Percentiles rank a stretch among this genome's conserved stretches.
Evolutionary conservation across 1,140 invertebrate species (phyloP).

Genomic region (Cyphomyrmex costatus): DNA sequence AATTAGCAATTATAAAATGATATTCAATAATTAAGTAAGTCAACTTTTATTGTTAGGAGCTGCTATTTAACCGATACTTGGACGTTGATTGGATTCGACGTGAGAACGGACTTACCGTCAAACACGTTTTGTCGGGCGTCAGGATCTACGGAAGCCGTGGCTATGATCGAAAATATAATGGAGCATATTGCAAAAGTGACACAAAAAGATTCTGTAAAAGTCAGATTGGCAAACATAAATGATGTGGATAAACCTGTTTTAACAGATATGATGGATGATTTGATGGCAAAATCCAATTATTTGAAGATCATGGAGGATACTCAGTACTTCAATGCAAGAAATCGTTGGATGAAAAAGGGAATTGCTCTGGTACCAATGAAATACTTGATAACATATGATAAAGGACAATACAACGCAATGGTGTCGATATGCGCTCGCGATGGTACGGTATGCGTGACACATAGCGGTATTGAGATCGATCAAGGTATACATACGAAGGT

Average conservation of each 20-base stretch:
- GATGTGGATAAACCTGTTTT: constrained; percentile 78
- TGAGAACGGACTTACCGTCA: constrained; percentile 88
- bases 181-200: constrained; percentile 92
- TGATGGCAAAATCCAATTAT: constrained; percentile 89
- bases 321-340: constrained; percentile 90
- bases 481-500: constrained; percentile 84
- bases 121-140: constrained; percentile 89
- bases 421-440: constrained; percentile 92
- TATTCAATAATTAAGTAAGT: no score
- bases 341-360: constrained; percentile 93
- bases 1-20: no score
- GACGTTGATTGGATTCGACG: constrained; percentile 87
- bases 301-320: constrained; percentile 81
- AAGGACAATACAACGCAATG: constrained; percentile 88
- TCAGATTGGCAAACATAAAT: constrained; percentile 89
- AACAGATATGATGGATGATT: constrained; percentile 87
- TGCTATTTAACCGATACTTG: constrained; percentile 88
- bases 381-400: constrained; percentile 84
- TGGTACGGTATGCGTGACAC: constrained; percentile 91
- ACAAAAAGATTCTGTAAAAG: constrained; percentile 90
- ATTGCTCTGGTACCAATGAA: constrained; percentile 90
- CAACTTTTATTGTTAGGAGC: constrained; percentile 80
- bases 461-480: constrained; percentile 77
- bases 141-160: constrained; percentile 89
- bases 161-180: constrained; percentile 92